Conservation (phyloP, 2,888 invertebrate genomes). For the Pycnomerus fuliginosus region DNA sequence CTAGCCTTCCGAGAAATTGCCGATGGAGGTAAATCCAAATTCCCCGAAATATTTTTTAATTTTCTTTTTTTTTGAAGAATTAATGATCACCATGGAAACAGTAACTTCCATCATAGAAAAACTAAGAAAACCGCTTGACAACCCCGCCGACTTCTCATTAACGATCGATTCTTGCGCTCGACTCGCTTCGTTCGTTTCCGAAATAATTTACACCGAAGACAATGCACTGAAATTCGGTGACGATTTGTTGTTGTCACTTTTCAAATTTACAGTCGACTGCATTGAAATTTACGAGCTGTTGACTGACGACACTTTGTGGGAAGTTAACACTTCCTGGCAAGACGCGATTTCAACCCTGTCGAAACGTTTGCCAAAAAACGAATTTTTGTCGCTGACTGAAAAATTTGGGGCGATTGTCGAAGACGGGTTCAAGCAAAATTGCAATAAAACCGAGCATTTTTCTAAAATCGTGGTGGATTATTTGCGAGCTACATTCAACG, state of each 20-base stretch:
- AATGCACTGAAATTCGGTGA: conserved; percentile 48
- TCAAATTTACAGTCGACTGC: conserved; percentile 52
- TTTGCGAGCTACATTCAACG: conserved; percentile 35
- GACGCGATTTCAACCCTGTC: conserved; percentile 52
- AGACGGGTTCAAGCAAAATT: conserved; percentile 23
- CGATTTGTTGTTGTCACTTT: conserved; percentile 54
- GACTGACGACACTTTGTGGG: conserved; percentile 57
- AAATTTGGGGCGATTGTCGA: conserved; percentile 33
- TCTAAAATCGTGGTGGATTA: conserved; percentile 35
- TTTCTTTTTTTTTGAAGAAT: conserved; percentile 45
- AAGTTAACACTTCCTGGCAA: conserved; percentile 61
- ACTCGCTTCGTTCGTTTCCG: conserved; percentile 57
- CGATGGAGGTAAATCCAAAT: conserved; percentile 50
- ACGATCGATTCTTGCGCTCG: conserved; percentile 55
- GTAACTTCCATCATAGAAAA: conserved; percentile 50
- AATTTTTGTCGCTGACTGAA: conserved; percentile 23
- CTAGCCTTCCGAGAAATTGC: conserved; percentile 47
- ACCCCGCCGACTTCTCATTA: conserved; percentile 31
- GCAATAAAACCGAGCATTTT: conserved; percentile 25
- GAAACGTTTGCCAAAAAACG: conserved; percentile 27
- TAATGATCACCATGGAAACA: conserved; percentile 50
- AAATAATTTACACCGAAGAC: conserved; percentile 54
- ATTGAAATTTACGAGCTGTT: conserved; percentile 46
- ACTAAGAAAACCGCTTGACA: conserved; percentile 46
- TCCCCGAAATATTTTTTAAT: conserved; percentile 15